Conservation (phyloP, 2,113 vertebrate species). For the Sinosuthora webbiana region DNA sequence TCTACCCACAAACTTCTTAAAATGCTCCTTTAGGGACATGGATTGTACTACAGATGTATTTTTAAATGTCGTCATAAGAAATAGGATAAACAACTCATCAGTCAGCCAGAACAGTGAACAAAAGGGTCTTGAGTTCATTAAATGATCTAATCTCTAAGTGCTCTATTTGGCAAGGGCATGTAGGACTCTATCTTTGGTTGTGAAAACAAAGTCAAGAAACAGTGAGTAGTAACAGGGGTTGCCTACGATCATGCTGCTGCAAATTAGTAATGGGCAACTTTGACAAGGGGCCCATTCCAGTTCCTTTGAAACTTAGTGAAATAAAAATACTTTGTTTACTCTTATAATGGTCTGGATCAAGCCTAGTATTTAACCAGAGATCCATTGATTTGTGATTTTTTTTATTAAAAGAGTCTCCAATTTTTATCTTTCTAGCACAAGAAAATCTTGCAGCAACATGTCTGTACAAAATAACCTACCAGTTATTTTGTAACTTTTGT, state of each 20-base stretch:
- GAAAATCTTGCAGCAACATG: neutral
- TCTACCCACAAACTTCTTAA: conserved; percentile 10
- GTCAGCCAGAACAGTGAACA: conserved; percentile 19
- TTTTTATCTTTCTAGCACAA: neutral
- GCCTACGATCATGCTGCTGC: neutral
- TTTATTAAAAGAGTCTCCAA: neutral
- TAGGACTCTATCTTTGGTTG: neutral
- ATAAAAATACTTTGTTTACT: neutral
- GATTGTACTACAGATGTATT: neutral
- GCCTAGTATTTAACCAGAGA: neutral
- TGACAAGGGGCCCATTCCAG: rapidly evolving
- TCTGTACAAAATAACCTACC: neutral
- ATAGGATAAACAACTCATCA: neutral
- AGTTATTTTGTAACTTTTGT: neutral
- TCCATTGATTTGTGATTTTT: neutral
- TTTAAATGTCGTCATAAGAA: neutral
- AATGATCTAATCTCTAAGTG: neutral
- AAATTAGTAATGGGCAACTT: neutral
- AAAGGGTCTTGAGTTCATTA: conserved; percentile 12
- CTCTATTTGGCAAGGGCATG: neutral
- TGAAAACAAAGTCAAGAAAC: neutral
- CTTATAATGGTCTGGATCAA: neutral
- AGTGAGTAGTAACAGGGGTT: neutral
- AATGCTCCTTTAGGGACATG: neutral
- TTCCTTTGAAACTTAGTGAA: neutral